These are phyloP conservation scores for Magallana nippona DNA, from an alignment of 2,888 invertebrate species.

Conservation along the genomic window DNA sequence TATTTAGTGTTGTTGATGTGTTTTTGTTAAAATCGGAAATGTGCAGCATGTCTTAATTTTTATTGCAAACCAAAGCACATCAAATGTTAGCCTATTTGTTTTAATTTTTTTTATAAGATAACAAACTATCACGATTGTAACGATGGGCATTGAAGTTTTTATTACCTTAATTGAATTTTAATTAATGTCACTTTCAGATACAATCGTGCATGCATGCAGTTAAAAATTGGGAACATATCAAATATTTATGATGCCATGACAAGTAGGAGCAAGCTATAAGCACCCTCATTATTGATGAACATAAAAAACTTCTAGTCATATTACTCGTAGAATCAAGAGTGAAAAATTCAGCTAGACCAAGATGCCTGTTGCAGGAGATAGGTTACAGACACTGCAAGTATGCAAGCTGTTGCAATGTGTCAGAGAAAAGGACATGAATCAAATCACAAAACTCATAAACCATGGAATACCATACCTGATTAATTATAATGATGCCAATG, in stretches of 20 bases:
- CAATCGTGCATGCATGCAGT: neutral
- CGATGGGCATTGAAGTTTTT: no score
- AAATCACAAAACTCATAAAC: conserved; percentile 77
- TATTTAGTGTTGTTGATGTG: neutral
- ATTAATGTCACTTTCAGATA: neutral
- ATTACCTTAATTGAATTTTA: neutral
- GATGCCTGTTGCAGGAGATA: conserved; percentile 79
- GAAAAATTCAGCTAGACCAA: conserved; percentile 41
- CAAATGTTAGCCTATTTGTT: no score
- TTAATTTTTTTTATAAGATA: no score
- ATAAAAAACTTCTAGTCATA: conserved; percentile 3
- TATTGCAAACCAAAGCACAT: no score
- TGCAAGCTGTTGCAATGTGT: conserved; percentile 80
- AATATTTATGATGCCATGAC: conserved; percentile 5
- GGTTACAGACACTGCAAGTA: conserved; percentile 78
- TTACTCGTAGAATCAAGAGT: neutral
- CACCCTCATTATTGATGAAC: conserved; percentile 7
- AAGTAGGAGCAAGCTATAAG: neutral
- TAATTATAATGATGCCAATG: conserved; percentile 79
- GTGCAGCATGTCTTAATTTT: no score
- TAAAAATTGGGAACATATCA: neutral
- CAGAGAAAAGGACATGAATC: conserved; percentile 74
- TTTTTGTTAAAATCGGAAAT: neutral
- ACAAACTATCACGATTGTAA: no score
- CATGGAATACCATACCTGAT: conserved; percentile 79